Percentiles rank a stretch among this genome's conserved stretches.
Conservation (phyloP, 2,797 vertebrate species). For the Thripadectes ignobilis region DNA sequence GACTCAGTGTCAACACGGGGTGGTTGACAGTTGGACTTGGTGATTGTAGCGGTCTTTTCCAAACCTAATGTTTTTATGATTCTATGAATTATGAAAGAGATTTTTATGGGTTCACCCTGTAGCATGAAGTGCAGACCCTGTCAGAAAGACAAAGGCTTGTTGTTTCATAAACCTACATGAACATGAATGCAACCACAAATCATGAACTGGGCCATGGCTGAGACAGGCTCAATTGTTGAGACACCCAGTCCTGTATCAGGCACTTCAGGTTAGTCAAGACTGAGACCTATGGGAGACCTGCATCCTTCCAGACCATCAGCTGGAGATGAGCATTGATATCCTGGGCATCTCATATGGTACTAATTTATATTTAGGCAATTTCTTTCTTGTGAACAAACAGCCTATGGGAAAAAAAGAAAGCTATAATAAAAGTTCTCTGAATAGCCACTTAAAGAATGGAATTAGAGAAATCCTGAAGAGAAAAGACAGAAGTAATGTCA, state of each 20-base stretch:
- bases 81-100: neutral
- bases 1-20: neutral
- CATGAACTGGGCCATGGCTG: neutral
- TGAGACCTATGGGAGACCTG: neutral
- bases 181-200: neutral
- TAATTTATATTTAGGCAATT: neutral
- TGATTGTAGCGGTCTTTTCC: neutral
- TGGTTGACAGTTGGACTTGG: neutral
- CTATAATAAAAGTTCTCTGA: neutral
- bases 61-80: neutral
- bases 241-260: neutral
- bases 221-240: neutral
- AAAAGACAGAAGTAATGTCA: neutral
- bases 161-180: neutral
- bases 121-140: neutral
- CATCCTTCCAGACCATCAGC: neutral
- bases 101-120: neutral
- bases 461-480: conserved; percentile 13
- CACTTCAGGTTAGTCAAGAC: neutral
- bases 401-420: neutral
- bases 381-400: neutral
- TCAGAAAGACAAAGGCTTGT: neutral
- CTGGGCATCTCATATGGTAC: neutral
- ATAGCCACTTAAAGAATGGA: neutral
- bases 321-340: neutral